Conservation (phyloP, 2,888 invertebrate genomes). For the Carpatolechia fugitivella region DNA sequence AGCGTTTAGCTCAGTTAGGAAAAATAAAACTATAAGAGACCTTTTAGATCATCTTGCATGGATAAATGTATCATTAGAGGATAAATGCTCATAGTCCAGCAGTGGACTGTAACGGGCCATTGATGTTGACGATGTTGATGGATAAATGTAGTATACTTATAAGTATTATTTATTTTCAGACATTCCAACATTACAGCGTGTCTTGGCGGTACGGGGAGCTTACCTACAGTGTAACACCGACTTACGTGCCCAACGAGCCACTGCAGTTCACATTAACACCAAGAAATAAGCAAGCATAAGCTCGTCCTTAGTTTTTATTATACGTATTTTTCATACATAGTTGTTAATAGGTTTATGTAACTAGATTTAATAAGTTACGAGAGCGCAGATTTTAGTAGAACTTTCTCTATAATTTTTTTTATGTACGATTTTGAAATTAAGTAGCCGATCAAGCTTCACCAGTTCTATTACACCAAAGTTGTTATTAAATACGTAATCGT, state of each 20-base stretch:
- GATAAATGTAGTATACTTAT: too few species aligned
- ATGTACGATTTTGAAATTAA: not conserved
- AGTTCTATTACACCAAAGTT: not conserved
- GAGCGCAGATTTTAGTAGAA: not conserved
- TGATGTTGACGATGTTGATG: too few species aligned
- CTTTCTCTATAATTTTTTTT: not conserved
- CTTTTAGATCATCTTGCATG: too few species aligned
- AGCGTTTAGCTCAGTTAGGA: too few species aligned
- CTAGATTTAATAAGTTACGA: not conserved
- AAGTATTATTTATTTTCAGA: slow-evolving; percentile 60
- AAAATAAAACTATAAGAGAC: too few species aligned
- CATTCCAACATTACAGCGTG: slow-evolving; percentile 84
- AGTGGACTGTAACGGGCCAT: too few species aligned
- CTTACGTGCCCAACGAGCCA: slow-evolving; percentile 86
- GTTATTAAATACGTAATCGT: not conserved
- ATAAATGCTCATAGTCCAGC: too few species aligned
- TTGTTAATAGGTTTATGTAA: not conserved
- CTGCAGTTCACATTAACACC: slow-evolving; percentile 82
- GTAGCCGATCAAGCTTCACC: not conserved
- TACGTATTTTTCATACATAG: too few species aligned
- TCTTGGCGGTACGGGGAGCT: slow-evolving; percentile 83
- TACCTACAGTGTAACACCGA: slow-evolving; percentile 85
- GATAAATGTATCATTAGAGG: too few species aligned
- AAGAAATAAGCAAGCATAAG: slow-evolving; percentile 39
- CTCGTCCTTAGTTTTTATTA: too few species aligned